Percentiles rank a stretch among this genome's conserved stretches.
Conservation (phyloP, 37 sponge, comb jelly and placozoan genomes). For the Agelas oroides region DNA sequence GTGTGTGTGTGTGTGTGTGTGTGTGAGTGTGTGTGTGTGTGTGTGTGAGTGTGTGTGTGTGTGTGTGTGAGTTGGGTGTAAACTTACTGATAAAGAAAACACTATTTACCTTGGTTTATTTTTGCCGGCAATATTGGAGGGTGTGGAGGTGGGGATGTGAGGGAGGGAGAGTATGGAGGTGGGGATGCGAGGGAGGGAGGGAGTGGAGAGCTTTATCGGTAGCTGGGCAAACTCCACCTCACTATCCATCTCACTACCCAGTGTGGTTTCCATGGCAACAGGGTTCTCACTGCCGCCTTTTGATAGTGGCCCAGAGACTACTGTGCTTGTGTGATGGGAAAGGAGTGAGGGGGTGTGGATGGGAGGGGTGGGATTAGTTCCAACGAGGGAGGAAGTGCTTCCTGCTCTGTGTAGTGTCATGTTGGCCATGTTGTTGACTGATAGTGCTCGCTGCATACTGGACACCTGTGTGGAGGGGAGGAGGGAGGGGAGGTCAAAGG, state of each 20-base stretch:
- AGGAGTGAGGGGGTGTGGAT: background rate
- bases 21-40: too few species aligned
- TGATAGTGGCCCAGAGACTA: background rate
- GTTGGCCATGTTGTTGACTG: background rate
- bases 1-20: background rate
- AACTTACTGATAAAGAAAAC: too few species aligned
- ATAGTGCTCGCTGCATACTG: constrained; percentile 18
- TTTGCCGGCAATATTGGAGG: too few species aligned
- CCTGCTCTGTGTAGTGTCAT: background rate
- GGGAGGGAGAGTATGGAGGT: too few species aligned
- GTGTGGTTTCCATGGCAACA: background rate
- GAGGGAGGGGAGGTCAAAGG: too few species aligned
- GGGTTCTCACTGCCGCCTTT: too few species aligned
- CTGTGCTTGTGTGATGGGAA: background rate
- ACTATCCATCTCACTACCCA: background rate
- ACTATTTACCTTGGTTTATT: too few species aligned
- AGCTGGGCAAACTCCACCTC: constrained; percentile 9
- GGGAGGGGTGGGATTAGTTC: background rate
- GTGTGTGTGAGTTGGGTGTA: too few species aligned
- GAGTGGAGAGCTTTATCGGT: background rate
- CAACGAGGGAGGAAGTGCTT: too few species aligned
- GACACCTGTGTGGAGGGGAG: constrained; percentile 3
- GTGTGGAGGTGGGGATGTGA: too few species aligned
- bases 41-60: too few species aligned
- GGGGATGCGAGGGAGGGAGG: background rate